Conservation (phyloP, 2,113 vertebrate species). For the Tachuris rubrigastra region DNA sequence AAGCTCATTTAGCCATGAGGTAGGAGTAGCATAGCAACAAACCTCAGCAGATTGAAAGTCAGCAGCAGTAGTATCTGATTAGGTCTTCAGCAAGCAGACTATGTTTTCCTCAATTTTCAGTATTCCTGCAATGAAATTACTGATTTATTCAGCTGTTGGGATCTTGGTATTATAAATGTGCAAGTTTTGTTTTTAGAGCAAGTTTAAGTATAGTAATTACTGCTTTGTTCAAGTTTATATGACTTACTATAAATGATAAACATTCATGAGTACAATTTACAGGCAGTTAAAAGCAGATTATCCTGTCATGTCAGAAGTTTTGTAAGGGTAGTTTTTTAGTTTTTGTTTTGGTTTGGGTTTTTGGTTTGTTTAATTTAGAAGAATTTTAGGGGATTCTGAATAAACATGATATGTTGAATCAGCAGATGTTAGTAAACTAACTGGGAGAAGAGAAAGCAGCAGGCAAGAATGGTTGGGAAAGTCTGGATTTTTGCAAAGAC, state of each 20-base stretch:
- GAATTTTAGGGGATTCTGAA: neutral
- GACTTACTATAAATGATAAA: neutral
- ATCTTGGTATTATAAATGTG: neutral
- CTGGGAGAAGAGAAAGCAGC: neutral
- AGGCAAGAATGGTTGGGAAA: neutral
- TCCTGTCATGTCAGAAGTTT: neutral
- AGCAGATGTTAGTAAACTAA: neutral
- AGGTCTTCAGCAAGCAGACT: neutral
- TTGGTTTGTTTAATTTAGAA: neutral
- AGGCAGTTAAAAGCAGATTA: neutral
- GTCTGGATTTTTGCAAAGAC: neutral
- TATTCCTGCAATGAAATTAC: neutral
- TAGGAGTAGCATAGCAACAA: slow-evolving; percentile 50
- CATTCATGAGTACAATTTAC: neutral
- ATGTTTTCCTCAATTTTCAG: neutral
- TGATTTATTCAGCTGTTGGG: neutral
- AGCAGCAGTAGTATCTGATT: neutral
- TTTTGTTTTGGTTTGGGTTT: neutral
- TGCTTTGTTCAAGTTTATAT: neutral
- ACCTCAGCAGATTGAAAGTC: slow-evolving; percentile 41
- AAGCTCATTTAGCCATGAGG: slow-evolving; percentile 57
- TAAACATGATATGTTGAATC: neutral
- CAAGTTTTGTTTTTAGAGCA: neutral
- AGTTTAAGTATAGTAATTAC: neutral
- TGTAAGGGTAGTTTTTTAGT: neutral